Conservation (phyloP, 2,888 invertebrate species). For the Lomographa bimaculata region DNA sequence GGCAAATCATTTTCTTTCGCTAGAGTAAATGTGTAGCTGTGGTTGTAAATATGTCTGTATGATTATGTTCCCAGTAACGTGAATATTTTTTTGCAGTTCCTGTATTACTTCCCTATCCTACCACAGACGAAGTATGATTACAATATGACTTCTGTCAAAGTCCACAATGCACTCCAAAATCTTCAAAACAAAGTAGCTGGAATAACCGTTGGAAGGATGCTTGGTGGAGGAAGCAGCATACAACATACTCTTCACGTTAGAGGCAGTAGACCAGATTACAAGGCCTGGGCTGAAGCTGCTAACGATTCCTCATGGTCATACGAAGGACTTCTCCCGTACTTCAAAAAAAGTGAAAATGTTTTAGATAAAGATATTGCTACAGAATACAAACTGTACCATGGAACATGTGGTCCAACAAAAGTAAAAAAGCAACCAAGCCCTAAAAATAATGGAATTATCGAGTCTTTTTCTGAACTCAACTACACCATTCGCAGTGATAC, state of each 20-base stretch:
- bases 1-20: no score
- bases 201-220: conserved; percentile 46
- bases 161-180: conserved; percentile 36
- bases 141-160: conserved; percentile 39
- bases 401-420: conserved; percentile 37
- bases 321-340: conserved; percentile 38
- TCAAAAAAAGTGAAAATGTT: conserved; percentile 46
- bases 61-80: no score
- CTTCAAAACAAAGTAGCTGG: conserved; percentile 16
- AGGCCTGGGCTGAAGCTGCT: conserved; percentile 39
- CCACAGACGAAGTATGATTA: conserved; percentile 39
- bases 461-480: conserved; percentile 37
- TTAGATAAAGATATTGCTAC: conserved; percentile 32
- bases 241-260: conserved; percentile 41
- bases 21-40: no score
- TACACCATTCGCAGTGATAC: conserved; percentile 30
- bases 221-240: conserved; percentile 51
- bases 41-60: no score
- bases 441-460: conserved; percentile 23
- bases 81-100: conserved; percentile 40
- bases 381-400: conserved; percentile 27
- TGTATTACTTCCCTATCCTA: conserved; percentile 38
- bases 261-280: conserved; percentile 40
- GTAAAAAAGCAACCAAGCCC: conserved; percentile 32
- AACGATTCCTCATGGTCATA: conserved; percentile 43